phyloP scores from a whole-genome alignment of 2,797 vertebrate species.

The Melanotaenia trifasciata region DNA sequence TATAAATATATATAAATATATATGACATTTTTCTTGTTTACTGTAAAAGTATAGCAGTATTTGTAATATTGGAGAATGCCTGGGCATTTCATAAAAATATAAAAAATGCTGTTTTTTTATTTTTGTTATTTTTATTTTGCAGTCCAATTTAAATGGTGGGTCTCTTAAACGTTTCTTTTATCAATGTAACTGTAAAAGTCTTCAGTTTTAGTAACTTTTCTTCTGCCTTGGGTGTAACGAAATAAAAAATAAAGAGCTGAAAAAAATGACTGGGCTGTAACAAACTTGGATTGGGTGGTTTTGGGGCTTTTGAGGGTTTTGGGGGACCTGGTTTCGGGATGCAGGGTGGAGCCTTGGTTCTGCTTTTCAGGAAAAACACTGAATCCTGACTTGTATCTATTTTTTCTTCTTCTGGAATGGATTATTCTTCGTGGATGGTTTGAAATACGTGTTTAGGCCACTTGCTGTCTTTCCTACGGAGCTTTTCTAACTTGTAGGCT shows the following conservation, averaged over 20 bases:
- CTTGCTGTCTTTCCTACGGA: conserved; percentile 85
- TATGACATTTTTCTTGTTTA: conserved; percentile 99
- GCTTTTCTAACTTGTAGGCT: conserved; percentile 88
- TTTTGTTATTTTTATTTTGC: conserved; percentile 89
- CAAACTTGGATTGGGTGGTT: conserved; percentile 64
- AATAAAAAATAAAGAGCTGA: conserved; percentile 77
- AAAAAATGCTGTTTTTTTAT: conserved; percentile 51
- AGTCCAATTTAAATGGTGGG: conserved; percentile 98
- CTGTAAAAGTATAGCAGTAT: conserved; percentile 99
- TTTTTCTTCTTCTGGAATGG: conserved; percentile 93
- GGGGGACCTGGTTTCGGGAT: conserved; percentile 6
- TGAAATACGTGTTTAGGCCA: conserved; percentile 92
- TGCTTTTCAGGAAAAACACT: conserved; percentile 84
- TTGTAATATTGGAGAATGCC: conserved; percentile 99
- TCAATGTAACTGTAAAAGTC: conserved; percentile 98
- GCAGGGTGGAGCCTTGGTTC: conserved; percentile 83
- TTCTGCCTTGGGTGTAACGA: conserved; percentile 98
- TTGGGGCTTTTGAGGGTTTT: too few relatives aligned
- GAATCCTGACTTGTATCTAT: conserved; percentile 93
- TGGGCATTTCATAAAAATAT: conserved; percentile 98
- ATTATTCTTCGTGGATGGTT: conserved; percentile 94
- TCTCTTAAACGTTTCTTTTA: conserved; percentile 98
- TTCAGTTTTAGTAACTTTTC: conserved; percentile 98
- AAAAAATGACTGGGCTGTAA: conserved; percentile 70
- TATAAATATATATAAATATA: conserved; percentile 88